Evolutionary conservation across 2,797 vertebrate genomes (phyloP).

Genomic region (Strix occidentalis): DNA sequence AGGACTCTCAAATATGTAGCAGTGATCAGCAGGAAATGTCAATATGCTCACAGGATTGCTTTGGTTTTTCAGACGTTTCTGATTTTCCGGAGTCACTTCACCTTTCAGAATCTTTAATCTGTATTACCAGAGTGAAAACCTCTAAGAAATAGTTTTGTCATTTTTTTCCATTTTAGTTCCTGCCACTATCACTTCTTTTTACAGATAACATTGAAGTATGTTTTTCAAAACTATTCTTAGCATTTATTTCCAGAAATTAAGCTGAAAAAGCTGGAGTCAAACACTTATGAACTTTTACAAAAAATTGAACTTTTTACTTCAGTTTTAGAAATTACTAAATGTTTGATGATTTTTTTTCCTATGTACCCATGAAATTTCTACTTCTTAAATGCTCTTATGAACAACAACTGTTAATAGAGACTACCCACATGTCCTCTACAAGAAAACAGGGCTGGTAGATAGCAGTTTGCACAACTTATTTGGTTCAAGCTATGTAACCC

Average conservation of each 20-base stretch:
- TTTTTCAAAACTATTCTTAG: not conserved
- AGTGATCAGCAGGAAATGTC: not conserved
- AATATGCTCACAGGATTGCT: not conserved
- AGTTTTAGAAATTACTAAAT: not conserved
- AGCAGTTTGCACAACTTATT: not conserved
- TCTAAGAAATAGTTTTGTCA: not conserved
- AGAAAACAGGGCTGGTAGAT: not conserved
- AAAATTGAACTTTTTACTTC: not conserved
- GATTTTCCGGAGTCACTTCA: not conserved
- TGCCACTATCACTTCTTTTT: not conserved
- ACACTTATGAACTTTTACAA: not conserved
- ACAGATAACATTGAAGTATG: not conserved
- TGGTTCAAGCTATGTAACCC: not conserved
- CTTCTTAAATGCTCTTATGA: not conserved
- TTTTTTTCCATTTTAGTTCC: not conserved
- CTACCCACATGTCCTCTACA: not conserved
- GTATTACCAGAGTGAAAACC: not conserved
- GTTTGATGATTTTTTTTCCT: not conserved
- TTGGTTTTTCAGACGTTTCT: not conserved
- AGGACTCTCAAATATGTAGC: not conserved
- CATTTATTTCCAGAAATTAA: not conserved
- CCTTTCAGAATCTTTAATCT: not conserved
- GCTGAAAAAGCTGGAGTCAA: not conserved
- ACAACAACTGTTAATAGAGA: not conserved
- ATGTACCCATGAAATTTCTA: not conserved